Conservation (phyloP, 2,888 invertebrate species). For the Odontomyia ornata region DNA sequence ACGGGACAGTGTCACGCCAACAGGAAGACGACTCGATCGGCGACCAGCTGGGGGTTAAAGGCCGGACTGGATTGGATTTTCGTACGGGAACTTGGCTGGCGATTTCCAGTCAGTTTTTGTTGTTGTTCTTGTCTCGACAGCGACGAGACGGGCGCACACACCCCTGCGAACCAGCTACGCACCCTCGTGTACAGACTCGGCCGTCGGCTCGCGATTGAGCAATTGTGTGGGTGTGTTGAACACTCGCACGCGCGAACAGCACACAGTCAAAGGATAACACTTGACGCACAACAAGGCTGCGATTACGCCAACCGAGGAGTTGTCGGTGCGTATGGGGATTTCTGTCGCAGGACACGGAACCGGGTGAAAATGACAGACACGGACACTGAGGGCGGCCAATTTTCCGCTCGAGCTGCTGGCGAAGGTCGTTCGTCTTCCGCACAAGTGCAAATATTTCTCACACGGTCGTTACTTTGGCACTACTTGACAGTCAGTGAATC, state of each 20-base stretch:
- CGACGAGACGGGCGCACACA: constrained; percentile 40
- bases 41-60: constrained; percentile 38
- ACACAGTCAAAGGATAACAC: constrained; percentile 11
- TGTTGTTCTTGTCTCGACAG: constrained; percentile 36
- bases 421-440: not conserved
- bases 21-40: not conserved
- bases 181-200: constrained; percentile 37
- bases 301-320: not conserved
- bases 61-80: constrained; percentile 13
- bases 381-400: not conserved
- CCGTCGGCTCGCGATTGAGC: not conserved
- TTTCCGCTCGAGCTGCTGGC: not conserved
- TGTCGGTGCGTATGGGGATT: not conserved
- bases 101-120: constrained; percentile 5
- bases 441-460: constrained; percentile 5
- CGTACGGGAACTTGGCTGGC: not conserved
- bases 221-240: not conserved
- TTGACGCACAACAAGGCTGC: constrained; percentile 2
- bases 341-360: not conserved
- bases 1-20: constrained; percentile 10
- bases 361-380: not conserved
- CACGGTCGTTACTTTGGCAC: not conserved
- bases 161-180: constrained; percentile 14
- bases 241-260: not conserved
- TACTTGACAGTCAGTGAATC: constrained; percentile 19